Evolutionary conservation across 2,113 vertebrate genomes (phyloP), one percentile per base, ranked within the genome.

Genomic region (Psilopsiagon aurifrons): DNA sequence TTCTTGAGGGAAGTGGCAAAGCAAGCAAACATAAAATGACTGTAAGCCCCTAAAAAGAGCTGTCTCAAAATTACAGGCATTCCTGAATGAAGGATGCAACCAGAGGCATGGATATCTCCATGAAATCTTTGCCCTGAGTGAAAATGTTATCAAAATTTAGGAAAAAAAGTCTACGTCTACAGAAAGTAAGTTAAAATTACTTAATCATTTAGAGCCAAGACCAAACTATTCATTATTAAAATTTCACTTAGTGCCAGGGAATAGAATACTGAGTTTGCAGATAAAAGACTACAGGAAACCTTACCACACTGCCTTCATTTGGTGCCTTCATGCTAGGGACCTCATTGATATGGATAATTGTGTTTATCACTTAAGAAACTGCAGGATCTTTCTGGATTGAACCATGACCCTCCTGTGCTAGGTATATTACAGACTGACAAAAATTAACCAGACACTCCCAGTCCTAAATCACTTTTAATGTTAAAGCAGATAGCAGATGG

Each of bases 401-500:
- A 51, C 49, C 7, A 7, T 39, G 55, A 86, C 73, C 2, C 19
- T 64, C 22, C 55, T 89, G n/a, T 71, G 69, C 22, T 55, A 71
- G 55, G 33, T 84, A 37, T 84, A 60, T 55, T 68, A 43, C 46
- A 67, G 67, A 59, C n/a, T 35, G 22, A 84, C 29, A 93, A 74
- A 92, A 92, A 51, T 92, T 92, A 75, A 39, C 35, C 70, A 44
- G 24, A 64, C 20, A 17, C 8, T 88, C 43, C 15, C 20, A 22
- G 22, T 89, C 91, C 73, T 92, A 68, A 88, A 81, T 84, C 51
- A 64, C 47, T 94, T 90, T 51, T 71, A 77, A 33, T 83, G 70
- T 92, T 76, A 70, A 94, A 97, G 47, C 47, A 87, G 69, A 82
- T 73, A 87, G 86, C 95, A 96, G 94, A 97, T 97, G 94, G 93